Base-by-base conservation (phyloP, 2,113 vertebrate genomes). In the Verasper variegatus region DNA sequence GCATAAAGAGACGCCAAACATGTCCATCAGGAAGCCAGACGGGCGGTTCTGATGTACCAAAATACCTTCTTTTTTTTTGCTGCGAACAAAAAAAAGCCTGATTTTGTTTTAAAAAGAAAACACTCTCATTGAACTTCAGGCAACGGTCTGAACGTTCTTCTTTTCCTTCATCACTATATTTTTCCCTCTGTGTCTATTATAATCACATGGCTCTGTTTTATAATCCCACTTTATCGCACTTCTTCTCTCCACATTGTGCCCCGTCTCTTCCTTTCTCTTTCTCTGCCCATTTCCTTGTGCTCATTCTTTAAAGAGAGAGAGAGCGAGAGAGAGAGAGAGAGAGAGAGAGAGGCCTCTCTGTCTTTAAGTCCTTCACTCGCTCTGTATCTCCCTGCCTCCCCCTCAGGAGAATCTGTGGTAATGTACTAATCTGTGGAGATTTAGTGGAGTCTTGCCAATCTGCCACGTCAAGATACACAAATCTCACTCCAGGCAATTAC, bases 381-480 rank as follows among this genome's bases (percentile, higher is more conserved):
- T 74, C 67, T 68, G 42, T 57, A 66, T 82, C 85, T 79, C 83
- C 73, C 62, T 82, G 57, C 81, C 51, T 70, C 64, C 68, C 82
- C 83, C 84, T 80, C 74, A 70, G 80, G 70, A 88, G 75, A 90
- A 80, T 85, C 78, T 86, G 78, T 87, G 85, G 81, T 89, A 87
- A 90, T 88, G 83, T 88, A 85, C 86, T 90, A 88, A 88, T 93
- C 86, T 88, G 83, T 76, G 72, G 72, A 78, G 84, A 85, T 88
- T 88, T 85, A 85, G 83, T 77, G 82, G 83, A 81, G 88, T 73
- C 64, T 87, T 88, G 91, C 91, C 90, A 92, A 89, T 92, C 88
- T 86, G 71, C 88, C 80, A 85, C 88, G 86, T 93, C 92, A 92
- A 89, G 85, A 91, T 80, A 88, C 86, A 91, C 82, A 93, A 90